Conservation (phyloP, 2,797 vertebrate species). For the Spinibarbus caldwelli region DNA sequence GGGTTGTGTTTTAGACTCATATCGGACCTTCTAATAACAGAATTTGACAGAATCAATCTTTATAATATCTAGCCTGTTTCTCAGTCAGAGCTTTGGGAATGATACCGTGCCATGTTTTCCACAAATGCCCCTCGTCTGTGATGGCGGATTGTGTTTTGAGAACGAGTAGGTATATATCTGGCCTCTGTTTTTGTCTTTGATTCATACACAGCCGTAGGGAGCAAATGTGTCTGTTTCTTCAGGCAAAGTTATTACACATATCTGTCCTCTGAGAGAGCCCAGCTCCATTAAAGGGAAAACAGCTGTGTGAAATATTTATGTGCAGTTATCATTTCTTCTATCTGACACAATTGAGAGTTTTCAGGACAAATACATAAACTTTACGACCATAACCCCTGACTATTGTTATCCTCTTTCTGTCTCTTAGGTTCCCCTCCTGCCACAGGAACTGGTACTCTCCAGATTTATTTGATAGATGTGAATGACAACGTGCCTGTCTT, state of each 20-base stretch:
- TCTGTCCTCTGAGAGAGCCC: constrained; percentile 47
- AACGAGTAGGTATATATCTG: constrained; percentile 14
- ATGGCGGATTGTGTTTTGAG: constrained; percentile 44
- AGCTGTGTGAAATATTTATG: constrained; percentile 62
- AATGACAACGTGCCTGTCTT: constrained; percentile 96
- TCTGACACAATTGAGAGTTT: constrained; percentile 59
- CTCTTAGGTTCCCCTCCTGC: constrained; percentile 88
- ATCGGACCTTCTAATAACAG: constrained; percentile 45
- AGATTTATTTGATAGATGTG: constrained; percentile 96
- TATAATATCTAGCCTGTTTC: constrained; percentile 48
- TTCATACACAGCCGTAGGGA: constrained; percentile 52
- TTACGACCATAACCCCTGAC: constrained; percentile 43
- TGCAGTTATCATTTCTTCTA: constrained; percentile 61
- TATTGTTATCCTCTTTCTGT: constrained; percentile 47
- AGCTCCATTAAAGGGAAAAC: constrained; percentile 61
- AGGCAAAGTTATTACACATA: constrained; percentile 52
- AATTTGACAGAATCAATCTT: constrained; percentile 53
- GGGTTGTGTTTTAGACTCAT: constrained; percentile 27
- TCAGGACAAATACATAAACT: constrained; percentile 51
- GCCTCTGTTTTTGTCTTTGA: constrained; percentile 52
- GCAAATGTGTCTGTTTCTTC: constrained; percentile 56
- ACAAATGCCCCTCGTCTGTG: constrained; percentile 2
- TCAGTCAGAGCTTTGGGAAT: constrained; percentile 43
- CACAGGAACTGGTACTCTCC: constrained; percentile 94
- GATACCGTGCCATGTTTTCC: constrained; percentile 1